phyloP scores from a whole-genome alignment of 2,113 vertebrate species.

The Hepsetus odoe region DNA sequence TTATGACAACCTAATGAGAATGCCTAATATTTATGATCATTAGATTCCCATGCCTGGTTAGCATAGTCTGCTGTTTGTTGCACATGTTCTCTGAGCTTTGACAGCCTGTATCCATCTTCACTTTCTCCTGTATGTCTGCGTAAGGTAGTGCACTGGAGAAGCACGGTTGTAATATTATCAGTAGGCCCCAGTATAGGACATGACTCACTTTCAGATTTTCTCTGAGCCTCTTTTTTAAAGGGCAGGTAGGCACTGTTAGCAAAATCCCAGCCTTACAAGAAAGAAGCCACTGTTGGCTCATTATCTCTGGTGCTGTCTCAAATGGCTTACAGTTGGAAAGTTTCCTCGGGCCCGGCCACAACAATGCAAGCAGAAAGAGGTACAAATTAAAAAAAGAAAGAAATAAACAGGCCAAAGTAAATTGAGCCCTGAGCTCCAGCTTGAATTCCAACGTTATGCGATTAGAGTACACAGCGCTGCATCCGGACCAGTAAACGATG shows the following conservation, averaged over 20 bases:
- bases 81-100: neutral
- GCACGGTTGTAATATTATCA: neutral
- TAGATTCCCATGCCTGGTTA: too few relatives aligned
- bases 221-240: neutral
- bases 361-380: constrained; percentile 31
- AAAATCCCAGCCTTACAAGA: neutral
- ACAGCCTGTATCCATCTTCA: too few relatives aligned
- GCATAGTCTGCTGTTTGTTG: too few relatives aligned
- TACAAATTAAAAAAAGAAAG: constrained; percentile 50
- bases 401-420: constrained; percentile 19
- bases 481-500: constrained; percentile 8
- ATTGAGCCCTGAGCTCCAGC: constrained; percentile 32
- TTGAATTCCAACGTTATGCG: constrained; percentile 33
- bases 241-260: neutral
- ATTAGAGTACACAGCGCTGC: constrained; percentile 26
- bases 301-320: constrained; percentile 2
- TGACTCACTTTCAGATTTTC: constrained; percentile 17
- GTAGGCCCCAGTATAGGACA: neutral
- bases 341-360: constrained; percentile 33
- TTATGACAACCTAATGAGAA: too few relatives aligned
- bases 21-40: too few relatives aligned
- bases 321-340: neutral
- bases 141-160: neutral
- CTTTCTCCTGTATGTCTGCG: neutral
- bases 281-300: constrained; percentile 11